Evolutionary conservation across 1,140 invertebrate genomes (phyloP).

Genomic region (Dryas iulia): DNA sequence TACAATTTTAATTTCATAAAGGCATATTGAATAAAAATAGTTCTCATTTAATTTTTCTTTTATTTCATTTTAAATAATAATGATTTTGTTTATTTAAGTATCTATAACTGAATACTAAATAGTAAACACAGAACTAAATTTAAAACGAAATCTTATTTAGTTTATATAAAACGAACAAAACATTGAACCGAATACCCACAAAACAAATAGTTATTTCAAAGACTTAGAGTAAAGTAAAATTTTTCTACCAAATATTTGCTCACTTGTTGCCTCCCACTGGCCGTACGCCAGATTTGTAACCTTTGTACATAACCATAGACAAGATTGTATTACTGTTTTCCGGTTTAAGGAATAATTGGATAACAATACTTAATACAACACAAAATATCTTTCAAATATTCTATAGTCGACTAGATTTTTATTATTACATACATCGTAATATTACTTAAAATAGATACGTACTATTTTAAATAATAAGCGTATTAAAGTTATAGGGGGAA

Average conservation of each 20-base stretch:
- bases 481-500: too few relatives aligned
- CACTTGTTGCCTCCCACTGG: conserved; percentile 26
- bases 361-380: not conserved
- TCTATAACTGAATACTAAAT: too few relatives aligned
- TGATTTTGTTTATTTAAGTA: not conserved
- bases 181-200: not conserved
- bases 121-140: not conserved
- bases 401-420: too few relatives aligned
- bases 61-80: not conserved
- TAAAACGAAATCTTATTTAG: not conserved
- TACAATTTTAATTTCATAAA: too few relatives aligned
- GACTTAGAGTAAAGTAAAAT: not conserved
- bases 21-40: not conserved
- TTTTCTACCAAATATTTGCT: not conserved
- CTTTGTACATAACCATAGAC: not conserved
- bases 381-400: too few relatives aligned
- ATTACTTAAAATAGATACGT: too few relatives aligned
- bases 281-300: conserved; percentile 12
- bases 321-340: not conserved
- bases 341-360: not conserved
- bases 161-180: not conserved
- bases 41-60: not conserved
- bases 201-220: not conserved
- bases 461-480: too few relatives aligned
- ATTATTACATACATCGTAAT: too few relatives aligned